Conservation (phyloP, 2,888 invertebrate species). For the Chrysomela aeneicollis region DNA sequence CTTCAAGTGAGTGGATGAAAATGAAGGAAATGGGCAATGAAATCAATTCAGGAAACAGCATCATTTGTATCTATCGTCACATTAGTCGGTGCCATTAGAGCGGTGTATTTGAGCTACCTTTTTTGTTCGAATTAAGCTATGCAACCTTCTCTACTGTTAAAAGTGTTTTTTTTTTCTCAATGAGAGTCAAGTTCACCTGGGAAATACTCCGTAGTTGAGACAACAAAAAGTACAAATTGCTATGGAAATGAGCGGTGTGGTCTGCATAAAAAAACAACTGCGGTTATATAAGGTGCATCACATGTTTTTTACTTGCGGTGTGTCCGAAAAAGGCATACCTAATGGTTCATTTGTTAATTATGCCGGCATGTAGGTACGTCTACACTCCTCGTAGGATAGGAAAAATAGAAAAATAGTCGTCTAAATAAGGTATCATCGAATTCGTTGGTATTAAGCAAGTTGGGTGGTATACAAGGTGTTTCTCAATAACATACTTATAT, state of each 20-base stretch:
- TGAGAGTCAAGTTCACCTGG: conserved; percentile 23
- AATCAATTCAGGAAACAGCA: conserved; percentile 41
- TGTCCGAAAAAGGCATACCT: not conserved
- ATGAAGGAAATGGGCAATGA: conserved; percentile 38
- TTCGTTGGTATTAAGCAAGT: not conserved
- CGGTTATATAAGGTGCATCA: not conserved
- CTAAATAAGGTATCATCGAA: not conserved
- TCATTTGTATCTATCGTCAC: conserved; percentile 38
- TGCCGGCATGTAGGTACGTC: not conserved
- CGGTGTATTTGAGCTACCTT: conserved; percentile 40
- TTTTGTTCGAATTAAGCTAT: conserved; percentile 43
- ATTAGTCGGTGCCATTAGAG: conserved; percentile 35
- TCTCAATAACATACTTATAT: too few relatives aligned
- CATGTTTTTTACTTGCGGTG: not conserved
- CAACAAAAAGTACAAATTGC: conserved; percentile 28
- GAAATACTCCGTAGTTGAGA: conserved; percentile 23
- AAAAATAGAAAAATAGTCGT: not conserved
- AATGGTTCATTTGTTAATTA: not conserved
- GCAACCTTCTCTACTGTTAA: conserved; percentile 34
- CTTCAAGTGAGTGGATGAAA: conserved; percentile 25
- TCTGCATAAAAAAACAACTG: not conserved
- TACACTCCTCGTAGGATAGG: not conserved
- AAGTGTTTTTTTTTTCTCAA: conserved; percentile 32
- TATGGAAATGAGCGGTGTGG: conserved; percentile 20
- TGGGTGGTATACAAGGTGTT: conserved; percentile 7